Percentiles rank a stretch among this genome's conserved stretches.
phyloP scores from a whole-genome alignment of 2,797 vertebrate species.

The Pantherophis vulpinus region DNA sequence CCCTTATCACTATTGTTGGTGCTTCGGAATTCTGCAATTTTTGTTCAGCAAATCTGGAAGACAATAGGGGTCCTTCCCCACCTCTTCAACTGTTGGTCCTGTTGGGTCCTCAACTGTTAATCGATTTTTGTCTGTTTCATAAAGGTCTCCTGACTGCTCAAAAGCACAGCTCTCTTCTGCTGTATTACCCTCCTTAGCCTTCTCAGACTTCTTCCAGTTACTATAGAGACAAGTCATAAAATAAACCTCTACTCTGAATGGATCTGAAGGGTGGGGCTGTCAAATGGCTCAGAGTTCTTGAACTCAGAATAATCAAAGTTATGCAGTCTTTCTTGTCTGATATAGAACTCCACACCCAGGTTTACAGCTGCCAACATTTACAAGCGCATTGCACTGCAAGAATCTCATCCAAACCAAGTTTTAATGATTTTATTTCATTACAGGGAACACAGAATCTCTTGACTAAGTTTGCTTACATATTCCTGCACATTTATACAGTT shows the following conservation, averaged over 20 bases:
- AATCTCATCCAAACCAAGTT: constrained; percentile 23
- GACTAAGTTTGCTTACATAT: neutral
- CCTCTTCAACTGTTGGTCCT: neutral
- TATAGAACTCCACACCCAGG: constrained; percentile 50
- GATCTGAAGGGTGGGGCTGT: constrained; percentile 65
- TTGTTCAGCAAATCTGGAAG: neutral
- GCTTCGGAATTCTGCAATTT: neutral
- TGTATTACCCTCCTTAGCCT: neutral
- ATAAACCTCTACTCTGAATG: constrained; percentile 62
- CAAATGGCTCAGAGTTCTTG: constrained; percentile 54
- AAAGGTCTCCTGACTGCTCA: neutral
- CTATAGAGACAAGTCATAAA: constrained; percentile 62
- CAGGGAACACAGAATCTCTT: no score
- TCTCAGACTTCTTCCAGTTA: neutral
- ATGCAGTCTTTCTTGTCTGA: constrained; percentile 59
- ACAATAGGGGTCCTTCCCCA: neutral
- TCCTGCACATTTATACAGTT: neutral
- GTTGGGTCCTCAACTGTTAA: neutral
- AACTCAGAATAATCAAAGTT: constrained; percentile 43
- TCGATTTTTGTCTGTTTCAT: neutral
- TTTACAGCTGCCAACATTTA: neutral
- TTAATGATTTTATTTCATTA: neutral
- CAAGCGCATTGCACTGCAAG: neutral
- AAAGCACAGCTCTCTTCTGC: neutral
- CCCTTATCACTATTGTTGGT: neutral